phyloP scores from a whole-genome alignment of 2,113 vertebrate genomes.

The Columba livia region DNA sequence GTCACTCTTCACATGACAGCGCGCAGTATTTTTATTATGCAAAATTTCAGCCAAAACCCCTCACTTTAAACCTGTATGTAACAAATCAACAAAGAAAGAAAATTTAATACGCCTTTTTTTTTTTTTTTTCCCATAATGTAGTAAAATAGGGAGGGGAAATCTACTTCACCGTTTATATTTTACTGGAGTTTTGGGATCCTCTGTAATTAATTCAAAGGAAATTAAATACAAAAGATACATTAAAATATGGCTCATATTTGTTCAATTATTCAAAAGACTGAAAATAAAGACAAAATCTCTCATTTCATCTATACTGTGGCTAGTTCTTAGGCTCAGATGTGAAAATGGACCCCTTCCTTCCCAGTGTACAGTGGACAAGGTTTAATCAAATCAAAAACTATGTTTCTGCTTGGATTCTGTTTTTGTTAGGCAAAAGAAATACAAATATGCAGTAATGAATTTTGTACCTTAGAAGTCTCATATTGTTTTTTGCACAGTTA shows the following conservation, averaged over 20 bases:
- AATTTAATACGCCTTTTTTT: neutral
- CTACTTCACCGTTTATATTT: neutral
- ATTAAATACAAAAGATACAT: neutral
- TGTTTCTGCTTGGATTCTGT: neutral
- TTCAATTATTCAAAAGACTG: neutral
- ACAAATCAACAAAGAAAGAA: neutral
- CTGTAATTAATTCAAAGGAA: slow-evolving; percentile 2
- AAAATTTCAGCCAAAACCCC: neutral
- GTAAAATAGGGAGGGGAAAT: neutral
- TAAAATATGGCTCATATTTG: neutral
- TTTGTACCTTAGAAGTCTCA: neutral
- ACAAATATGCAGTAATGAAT: neutral
- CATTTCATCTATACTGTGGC: neutral
- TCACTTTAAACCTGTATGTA: neutral
- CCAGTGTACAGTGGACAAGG: neutral
- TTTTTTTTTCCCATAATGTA: neutral
- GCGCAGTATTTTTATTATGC: neutral
- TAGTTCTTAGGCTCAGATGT: neutral
- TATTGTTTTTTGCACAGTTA: neutral
- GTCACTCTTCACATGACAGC: slow-evolving; percentile 30
- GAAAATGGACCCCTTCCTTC: neutral
- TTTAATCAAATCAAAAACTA: neutral
- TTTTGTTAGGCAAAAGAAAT: neutral
- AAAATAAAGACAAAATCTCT: neutral
- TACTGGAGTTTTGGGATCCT: neutral